Evolutionary conservation across 2,113 vertebrate species (phyloP).

Genomic region (Ginglymostoma cirratum): DNA sequence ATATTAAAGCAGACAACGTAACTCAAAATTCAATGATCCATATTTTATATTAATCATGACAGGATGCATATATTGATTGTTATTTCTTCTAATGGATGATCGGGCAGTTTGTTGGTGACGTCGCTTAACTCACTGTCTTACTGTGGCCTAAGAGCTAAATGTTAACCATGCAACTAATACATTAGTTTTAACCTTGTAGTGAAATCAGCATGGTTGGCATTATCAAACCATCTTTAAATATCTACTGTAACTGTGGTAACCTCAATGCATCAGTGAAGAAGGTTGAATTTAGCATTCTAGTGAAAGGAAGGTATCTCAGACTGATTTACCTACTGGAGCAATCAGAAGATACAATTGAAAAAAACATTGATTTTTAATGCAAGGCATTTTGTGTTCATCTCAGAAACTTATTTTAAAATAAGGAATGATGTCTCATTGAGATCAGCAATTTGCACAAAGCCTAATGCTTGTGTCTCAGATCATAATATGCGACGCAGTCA

Average conservation of each 20-base stretch:
- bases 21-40: too few relatives aligned
- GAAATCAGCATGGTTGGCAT: background rate
- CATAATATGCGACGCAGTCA: background rate
- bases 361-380: background rate
- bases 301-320: background rate
- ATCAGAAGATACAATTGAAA: background rate
- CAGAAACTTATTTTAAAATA: slow-evolving; percentile 5
- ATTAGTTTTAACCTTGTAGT: background rate
- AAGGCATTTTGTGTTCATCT: background rate
- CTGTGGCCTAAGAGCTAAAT: background rate
- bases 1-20: too few relatives aligned
- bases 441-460: background rate
- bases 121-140: background rate
- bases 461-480: slow-evolving; percentile 2
- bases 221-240: background rate
- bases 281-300: background rate
- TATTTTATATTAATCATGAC: too few relatives aligned
- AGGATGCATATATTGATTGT: background rate
- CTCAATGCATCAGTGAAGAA: background rate
- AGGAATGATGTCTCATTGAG: background rate
- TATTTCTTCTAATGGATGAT: background rate
- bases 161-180: too few relatives aligned
- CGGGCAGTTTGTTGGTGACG: background rate
- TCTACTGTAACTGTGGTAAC: background rate
- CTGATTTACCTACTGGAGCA: background rate